A percentile compares a stretch with the other conserved stretches of the same genome.
Evolutionary conservation across 2,797 vertebrate species (phyloP).

Genomic region (Muscicapa striata): DNA sequence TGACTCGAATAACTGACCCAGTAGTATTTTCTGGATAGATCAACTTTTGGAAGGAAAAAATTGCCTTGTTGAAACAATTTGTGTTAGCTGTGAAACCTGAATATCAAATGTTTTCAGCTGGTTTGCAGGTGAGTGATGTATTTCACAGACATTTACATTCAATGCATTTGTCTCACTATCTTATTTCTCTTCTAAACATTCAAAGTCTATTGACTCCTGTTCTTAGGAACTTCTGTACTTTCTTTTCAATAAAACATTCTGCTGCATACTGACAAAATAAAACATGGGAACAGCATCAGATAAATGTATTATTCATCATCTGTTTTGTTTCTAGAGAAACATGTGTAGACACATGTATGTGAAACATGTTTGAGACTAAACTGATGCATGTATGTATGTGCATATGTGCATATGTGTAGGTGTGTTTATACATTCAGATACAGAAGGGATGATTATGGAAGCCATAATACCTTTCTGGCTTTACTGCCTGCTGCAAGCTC

Average conservation of each 20-base stretch:
- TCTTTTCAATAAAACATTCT: not conserved
- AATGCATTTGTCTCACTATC: not conserved
- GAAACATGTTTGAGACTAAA: not conserved
- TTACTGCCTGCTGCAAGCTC: not conserved
- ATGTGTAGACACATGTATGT: not conserved
- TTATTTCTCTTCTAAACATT: not conserved
- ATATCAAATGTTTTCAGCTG: not conserved
- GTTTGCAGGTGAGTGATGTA: not conserved
- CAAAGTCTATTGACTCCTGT: not conserved
- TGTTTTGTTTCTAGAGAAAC: not conserved
- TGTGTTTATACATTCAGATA: not conserved
- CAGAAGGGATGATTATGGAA: not conserved
- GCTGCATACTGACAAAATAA: not conserved
- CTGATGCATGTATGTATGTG: not conserved
- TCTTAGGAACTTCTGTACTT: not conserved
- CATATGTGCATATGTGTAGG: accelerated
- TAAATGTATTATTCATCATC: not conserved
- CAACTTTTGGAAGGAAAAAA: not conserved
- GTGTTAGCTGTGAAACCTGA: not conserved
- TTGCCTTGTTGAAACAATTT: not conserved
- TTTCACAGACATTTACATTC: not conserved
- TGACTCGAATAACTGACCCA: not conserved
- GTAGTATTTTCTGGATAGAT: not conserved
- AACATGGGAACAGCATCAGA: not conserved
- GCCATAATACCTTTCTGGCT: not conserved